Base-by-base conservation (phyloP, 2,888 invertebrate species). In the Zaprionus lineosus region DNA sequence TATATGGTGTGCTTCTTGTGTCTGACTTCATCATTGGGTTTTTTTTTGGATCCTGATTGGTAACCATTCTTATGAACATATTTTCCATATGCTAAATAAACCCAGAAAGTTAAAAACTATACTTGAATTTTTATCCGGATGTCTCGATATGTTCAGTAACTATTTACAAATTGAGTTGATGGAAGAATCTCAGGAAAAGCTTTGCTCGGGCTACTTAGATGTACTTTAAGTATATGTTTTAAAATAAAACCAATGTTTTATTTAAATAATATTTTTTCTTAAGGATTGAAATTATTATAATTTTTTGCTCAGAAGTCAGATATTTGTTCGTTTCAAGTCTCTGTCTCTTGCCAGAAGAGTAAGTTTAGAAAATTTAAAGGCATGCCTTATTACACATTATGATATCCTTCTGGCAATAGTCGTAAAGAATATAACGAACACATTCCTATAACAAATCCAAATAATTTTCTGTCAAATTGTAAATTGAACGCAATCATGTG, bases 1-100 rank as follows among this genome's bases (percentile, higher is more conserved):
- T 16, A 18, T 56, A 77, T 0, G 77, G 66, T 0, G 64, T 36
- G 8, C 52, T 36, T 11, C 34, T 29, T 12, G 37, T 46, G 14
- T 14, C 41, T 2, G n/a, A 7, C 12, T 21, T 11, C 15, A 41
- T 2, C 3, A 52, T 1, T 21, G 37, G 8, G 28, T 29, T 41
- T 5, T 16, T 47, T 3, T 6, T 3, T 5, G 6, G 44, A 28
- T 31, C 15, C 12, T 9, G 37, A 8, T 31, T 31, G 16, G 31
- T 31, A 2, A 47, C 37, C 18, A 78, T 83, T 12, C 78, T 66
- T 3, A 82, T 62, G 33, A 82, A 79, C 78, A 79, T 78, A 3
- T 29, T 31, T 24, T 3, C 11, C 52, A 28, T 36, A n/a, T 29
- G 18, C 48, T 37, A 26, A 18, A 11, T 33, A 26, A 16, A 24